Conservation (phyloP, 2,113 vertebrate species). For the Rhabdornis inornatus region DNA sequence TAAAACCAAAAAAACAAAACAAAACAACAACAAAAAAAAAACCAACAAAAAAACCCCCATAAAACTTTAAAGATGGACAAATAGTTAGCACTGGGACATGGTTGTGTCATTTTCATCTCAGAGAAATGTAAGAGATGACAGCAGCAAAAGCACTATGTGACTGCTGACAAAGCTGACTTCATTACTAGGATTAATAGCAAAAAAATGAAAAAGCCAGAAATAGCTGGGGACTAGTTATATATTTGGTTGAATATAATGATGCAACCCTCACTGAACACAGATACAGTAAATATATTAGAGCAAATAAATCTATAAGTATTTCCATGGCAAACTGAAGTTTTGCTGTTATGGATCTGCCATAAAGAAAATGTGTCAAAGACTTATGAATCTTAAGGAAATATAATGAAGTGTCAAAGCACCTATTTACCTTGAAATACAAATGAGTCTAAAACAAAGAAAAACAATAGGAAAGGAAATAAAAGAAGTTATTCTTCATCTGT, state of each 20-base stretch:
- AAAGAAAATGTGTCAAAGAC: slow-evolving; percentile 53
- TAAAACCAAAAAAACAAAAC: background rate
- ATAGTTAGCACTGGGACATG: background rate
- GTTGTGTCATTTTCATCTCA: background rate
- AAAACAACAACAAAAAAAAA: too few relatives aligned
- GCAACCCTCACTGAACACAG: background rate
- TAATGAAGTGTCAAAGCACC: background rate
- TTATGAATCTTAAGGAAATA: slow-evolving; percentile 44
- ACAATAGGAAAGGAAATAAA: background rate
- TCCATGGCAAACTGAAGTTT: slow-evolving; percentile 36
- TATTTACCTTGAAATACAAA: slow-evolving; percentile 9
- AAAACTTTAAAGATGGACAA: background rate
- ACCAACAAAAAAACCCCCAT: background rate
- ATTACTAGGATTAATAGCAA: background rate
- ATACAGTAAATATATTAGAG: slow-evolving; percentile 19
- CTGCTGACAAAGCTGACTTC: background rate
- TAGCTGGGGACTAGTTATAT: background rate
- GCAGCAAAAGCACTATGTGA: background rate
- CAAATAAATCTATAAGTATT: slow-evolving; percentile 31
- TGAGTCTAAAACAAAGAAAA: background rate
- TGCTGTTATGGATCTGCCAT: slow-evolving; percentile 36
- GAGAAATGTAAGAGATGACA: background rate
- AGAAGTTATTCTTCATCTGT: background rate
- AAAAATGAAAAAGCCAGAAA: background rate
- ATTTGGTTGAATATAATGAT: background rate